Evolutionary conservation across 2,888 invertebrate genomes (phyloP).

Genomic region (Scaptomyza flava): DNA sequence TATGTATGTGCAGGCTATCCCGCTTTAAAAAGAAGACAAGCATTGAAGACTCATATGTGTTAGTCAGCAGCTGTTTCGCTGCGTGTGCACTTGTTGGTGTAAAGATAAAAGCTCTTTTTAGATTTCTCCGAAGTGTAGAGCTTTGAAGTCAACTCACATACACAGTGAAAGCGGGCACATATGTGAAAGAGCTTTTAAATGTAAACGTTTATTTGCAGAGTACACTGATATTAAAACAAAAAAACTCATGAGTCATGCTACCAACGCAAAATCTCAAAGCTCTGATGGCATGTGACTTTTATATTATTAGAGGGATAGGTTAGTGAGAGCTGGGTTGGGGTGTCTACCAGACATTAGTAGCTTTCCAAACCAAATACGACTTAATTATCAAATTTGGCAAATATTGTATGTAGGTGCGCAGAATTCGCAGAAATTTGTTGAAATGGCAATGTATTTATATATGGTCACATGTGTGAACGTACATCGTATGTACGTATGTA

Average conservation of each 20-base stretch:
- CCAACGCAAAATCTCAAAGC: slow-evolving; percentile 51
- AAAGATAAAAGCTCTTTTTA: slow-evolving; percentile 60
- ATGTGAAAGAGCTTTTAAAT: slow-evolving; percentile 9
- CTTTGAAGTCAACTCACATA: slow-evolving; percentile 40
- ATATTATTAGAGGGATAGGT: slow-evolving; percentile 24
- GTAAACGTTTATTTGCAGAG: background rate
- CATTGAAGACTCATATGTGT: slow-evolving; percentile 20
- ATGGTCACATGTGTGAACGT: background rate
- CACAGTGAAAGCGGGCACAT: background rate
- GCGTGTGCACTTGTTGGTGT: slow-evolving; percentile 25
- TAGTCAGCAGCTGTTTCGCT: slow-evolving; percentile 20
- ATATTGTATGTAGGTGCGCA: slow-evolving; percentile 25
- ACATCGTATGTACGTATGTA: slow-evolving; percentile 5
- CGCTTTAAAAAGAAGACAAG: slow-evolving; percentile 6
- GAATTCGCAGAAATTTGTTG: slow-evolving; percentile 65
- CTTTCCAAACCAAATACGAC: slow-evolving; percentile 34
- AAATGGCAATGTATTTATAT: slow-evolving; percentile 6
- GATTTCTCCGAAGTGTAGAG: slow-evolving; percentile 44
- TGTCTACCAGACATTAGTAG: slow-evolving; percentile 3
- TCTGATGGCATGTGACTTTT: slow-evolving; percentile 61
- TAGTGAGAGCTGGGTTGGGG: slow-evolving; percentile 22
- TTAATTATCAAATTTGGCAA: slow-evolving; percentile 25
- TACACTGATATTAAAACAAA: slow-evolving; percentile 47
- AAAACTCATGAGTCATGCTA: slow-evolving; percentile 68
- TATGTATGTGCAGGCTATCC: background rate